These are phyloP conservation scores for Aegithalos caudatus DNA, from an alignment of 2,113 vertebrate genomes.

Conservation along the genomic window DNA sequence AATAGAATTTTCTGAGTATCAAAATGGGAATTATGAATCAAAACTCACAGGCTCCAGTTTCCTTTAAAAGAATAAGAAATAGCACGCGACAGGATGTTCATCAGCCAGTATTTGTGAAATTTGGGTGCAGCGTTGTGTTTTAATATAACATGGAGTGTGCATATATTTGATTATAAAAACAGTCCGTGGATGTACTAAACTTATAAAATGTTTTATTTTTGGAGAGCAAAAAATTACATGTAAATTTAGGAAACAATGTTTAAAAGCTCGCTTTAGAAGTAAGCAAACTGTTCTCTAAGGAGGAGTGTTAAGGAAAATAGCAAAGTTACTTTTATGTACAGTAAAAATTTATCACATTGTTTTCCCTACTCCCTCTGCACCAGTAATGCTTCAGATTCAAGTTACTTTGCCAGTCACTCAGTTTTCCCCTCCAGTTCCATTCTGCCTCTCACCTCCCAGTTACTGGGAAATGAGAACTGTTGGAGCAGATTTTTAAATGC, in stretches of 20 bases:
- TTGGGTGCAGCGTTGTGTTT: neutral
- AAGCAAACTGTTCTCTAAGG: neutral
- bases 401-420: neutral
- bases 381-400: neutral
- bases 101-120: neutral
- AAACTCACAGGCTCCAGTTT: neutral
- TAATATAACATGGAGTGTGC: neutral
- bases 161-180: neutral
- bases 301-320: neutral
- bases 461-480: neutral
- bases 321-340: neutral
- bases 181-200: neutral
- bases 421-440: neutral
- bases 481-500: neutral
- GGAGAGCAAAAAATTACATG: neutral
- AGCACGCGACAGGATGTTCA: neutral
- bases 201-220: neutral
- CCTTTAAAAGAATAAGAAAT: neutral
- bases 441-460: neutral
- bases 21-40: slow-evolving; percentile 30
- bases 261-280: neutral
- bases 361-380: neutral
- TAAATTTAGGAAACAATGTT: neutral
- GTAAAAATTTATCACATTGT: neutral
- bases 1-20: slow-evolving; percentile 15